Evolutionary conservation across 2,888 invertebrate genomes (phyloP).

Genomic region (Clitarchus hookeri): DNA sequence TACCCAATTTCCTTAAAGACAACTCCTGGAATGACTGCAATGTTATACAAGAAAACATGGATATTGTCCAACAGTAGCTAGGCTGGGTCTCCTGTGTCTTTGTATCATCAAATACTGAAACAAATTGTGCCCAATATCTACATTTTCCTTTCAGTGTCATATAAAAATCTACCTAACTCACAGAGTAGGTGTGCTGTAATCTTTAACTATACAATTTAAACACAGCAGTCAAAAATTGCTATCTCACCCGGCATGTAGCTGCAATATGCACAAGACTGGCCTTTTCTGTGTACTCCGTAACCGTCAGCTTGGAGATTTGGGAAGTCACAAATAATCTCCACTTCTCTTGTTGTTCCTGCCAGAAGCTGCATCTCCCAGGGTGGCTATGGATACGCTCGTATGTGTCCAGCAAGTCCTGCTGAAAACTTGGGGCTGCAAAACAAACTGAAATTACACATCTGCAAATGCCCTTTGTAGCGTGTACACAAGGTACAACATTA

Average conservation of each 20-base stretch:
- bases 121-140: too few species aligned
- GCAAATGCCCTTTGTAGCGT: too few species aligned
- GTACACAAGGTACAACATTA: too few species aligned
- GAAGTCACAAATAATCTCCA: constrained; percentile 43
- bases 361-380: constrained; percentile 36
- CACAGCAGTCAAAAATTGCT: background rate
- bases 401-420: constrained; percentile 42
- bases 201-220: background rate
- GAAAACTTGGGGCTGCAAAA: constrained; percentile 39
- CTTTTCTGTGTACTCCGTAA: constrained; percentile 42
- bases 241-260: constrained; percentile 41
- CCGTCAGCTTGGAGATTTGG: constrained; percentile 38
- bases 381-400: constrained; percentile 39
- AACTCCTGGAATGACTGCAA: too few species aligned
- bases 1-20: too few species aligned
- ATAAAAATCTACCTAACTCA: too few species aligned
- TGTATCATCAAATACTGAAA: too few species aligned
- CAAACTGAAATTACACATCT: background rate
- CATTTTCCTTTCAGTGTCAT: too few species aligned
- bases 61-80: too few species aligned
- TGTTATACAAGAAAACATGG: too few species aligned
- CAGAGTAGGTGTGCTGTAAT: too few species aligned
- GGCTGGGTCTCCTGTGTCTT: too few species aligned
- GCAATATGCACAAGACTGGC: constrained; percentile 41
- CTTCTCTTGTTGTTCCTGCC: constrained; percentile 40